Percentiles rank a stretch among this genome's conserved stretches.
These are phyloP conservation scores for Trichosurus vulpecula DNA, from an alignment of 2,797 vertebrate genomes.

Conservation along the genomic window DNA sequence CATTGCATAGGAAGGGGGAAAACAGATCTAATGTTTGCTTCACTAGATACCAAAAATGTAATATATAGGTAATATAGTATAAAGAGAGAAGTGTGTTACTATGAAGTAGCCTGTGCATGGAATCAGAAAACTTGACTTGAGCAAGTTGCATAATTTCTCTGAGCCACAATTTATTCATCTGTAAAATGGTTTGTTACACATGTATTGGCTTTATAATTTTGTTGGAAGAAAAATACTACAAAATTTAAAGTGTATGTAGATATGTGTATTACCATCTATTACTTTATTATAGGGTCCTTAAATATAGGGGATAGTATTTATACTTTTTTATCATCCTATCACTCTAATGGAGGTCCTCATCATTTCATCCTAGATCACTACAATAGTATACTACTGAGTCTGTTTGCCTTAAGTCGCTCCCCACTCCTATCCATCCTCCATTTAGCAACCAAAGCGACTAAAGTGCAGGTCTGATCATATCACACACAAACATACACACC, in stretches of 20 bases:
- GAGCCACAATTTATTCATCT: neutral
- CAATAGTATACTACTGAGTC: neutral
- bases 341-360: neutral
- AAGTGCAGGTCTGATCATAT: neutral
- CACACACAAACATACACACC: neutral
- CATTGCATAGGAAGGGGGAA: neutral
- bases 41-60: neutral
- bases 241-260: neutral
- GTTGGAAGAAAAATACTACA: neutral
- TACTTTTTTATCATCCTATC: neutral
- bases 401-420: neutral
- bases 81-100: neutral
- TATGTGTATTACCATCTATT: neutral
- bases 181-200: neutral
- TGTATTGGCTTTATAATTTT: neutral
- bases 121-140: neutral
- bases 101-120: neutral
- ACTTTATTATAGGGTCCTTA: neutral
- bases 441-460: neutral
- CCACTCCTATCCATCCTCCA: neutral
- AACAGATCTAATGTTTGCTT: neutral
- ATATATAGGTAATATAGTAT: neutral
- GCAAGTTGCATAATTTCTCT: neutral
- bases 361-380: neutral
- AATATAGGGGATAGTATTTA: neutral